Base-by-base conservation (phyloP, 1,140 invertebrate genomes). In the Drosophila chauvacae region DNA sequence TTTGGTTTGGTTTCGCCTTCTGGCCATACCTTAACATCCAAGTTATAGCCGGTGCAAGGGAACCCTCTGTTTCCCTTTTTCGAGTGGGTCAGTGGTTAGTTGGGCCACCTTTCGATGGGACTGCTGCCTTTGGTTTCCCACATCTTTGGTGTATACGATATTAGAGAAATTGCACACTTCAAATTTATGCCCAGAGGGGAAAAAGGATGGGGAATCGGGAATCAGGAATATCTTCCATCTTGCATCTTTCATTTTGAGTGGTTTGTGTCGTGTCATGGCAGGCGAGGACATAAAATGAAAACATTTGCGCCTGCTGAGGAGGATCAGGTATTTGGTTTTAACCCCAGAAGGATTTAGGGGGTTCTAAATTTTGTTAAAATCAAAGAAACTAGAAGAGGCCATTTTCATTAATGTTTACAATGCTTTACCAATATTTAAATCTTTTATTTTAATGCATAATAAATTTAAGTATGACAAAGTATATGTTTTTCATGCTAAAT, bases 111-210 rank as follows among this genome's bases (percentile, higher is more conserved):
- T 48, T 68, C 50, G 42, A 56, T 35, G 68, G n/a, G 26, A 7
- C 23, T 56, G 13, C 4, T 23, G 33, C 2, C 9, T 11, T 65
- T 10, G 63, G 59, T 20, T 35, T 47, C n/a, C 35, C 44, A 39
- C 35, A 48, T 50, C 44, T 30, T 48, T 68, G 59, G 26, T 44
- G 3, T 39, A 30, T 59, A 48, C 33, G 39, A 62, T 48, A 62
- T 80, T 74, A 69, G 77, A 80, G 62, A 60, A 80, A 65, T 57
- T 61, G 75, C 53, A 78, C 76, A 73, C 57, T 62, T 79, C n/a
- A 61, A 50, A 80, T 66, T 79, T 79, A 79, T 79, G 77, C n/a
- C 42, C 30, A 50, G 55, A 20, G 18, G 18, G 18, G 5, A 1
- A 33, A 28, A 28, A 28, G 26, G 26, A 28, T 28, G 26, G 26